These are phyloP conservation scores for Diadromus collaris DNA, from an alignment of 2,888 invertebrate species.

Conservation along the genomic window DNA sequence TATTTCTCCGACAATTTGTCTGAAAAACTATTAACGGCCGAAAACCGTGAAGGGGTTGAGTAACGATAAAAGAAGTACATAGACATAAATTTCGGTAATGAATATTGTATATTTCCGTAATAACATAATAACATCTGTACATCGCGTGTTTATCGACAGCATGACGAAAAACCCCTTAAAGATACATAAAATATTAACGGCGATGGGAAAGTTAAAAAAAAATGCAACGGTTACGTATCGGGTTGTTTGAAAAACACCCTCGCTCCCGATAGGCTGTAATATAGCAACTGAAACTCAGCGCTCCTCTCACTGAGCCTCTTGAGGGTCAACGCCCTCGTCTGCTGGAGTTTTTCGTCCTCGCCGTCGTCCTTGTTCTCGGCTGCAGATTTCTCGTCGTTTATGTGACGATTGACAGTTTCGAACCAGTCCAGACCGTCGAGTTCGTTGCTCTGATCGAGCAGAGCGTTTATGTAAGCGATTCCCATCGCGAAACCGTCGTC, in stretches of 20 bases:
- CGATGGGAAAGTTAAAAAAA: neutral
- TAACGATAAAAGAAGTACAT: neutral
- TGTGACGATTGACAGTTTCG: constrained; percentile 90
- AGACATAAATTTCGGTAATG: constrained; percentile 33
- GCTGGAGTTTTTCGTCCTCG: constrained; percentile 94
- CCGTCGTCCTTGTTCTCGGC: constrained; percentile 82
- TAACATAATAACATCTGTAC: constrained; percentile 49
- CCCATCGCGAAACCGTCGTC: constrained; percentile 99
- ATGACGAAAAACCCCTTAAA: constrained; percentile 24
- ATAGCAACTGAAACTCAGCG: constrained; percentile 92
- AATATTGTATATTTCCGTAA: constrained; percentile 43
- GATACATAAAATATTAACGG: constrained; percentile 30
- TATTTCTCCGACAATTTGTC: no score
- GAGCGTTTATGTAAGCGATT: constrained; percentile 94
- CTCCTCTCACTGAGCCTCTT: constrained; percentile 84
- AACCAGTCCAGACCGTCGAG: constrained; percentile 98
- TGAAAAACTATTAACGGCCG: no score
- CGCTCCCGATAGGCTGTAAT: constrained; percentile 96
- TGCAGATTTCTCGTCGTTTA: constrained; percentile 84
- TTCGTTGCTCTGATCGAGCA: constrained; percentile 91
- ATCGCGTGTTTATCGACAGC: constrained; percentile 26
- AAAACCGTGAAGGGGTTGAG: neutral
- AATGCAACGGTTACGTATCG: constrained; percentile 62
- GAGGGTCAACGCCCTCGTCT: constrained; percentile 94
- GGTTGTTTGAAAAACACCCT: constrained; percentile 94